Evolutionary conservation across 2,888 invertebrate genomes (phyloP).

Genomic region (Julus scandinavius): DNA sequence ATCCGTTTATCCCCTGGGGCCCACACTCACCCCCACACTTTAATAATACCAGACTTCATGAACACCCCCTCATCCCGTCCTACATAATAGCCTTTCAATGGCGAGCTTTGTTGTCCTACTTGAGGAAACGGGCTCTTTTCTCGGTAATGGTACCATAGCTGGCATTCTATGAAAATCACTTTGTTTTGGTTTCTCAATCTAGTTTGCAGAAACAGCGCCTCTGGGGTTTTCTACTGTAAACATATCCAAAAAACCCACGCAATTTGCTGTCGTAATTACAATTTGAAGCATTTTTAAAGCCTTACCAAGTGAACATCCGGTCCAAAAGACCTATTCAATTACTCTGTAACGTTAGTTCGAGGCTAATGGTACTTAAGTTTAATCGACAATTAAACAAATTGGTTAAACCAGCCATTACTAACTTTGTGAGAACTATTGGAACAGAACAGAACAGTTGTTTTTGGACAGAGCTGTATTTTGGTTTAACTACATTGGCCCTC

Average conservation of each 20-base stretch:
- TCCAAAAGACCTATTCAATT: no score
- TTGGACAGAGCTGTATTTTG: no score
- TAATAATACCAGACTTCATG: background rate
- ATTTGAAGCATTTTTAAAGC: no score
- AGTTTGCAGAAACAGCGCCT: background rate
- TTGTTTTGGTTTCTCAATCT: background rate
- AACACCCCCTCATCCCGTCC: background rate
- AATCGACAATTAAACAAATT: no score
- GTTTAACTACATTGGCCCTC: no score
- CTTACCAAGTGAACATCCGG: no score
- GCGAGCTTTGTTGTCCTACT: background rate
- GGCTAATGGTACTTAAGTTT: no score
- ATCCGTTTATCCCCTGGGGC: background rate
- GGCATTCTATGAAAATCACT: background rate
- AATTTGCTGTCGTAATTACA: background rate
- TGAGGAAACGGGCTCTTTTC: background rate
- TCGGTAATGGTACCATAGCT: background rate
- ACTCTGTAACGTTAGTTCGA: no score
- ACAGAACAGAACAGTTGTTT: no score
- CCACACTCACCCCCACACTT: background rate
- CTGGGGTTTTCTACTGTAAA: background rate
- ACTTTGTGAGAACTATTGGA: no score
- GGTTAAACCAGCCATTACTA: no score
- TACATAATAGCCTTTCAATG: background rate
- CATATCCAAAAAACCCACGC: background rate